A percentile compares a stretch with the other conserved stretches of the same genome.
These are phyloP conservation scores for Alviniconcha strummeri DNA, from an alignment of 2,888 invertebrate genomes.

Conservation along the genomic window DNA sequence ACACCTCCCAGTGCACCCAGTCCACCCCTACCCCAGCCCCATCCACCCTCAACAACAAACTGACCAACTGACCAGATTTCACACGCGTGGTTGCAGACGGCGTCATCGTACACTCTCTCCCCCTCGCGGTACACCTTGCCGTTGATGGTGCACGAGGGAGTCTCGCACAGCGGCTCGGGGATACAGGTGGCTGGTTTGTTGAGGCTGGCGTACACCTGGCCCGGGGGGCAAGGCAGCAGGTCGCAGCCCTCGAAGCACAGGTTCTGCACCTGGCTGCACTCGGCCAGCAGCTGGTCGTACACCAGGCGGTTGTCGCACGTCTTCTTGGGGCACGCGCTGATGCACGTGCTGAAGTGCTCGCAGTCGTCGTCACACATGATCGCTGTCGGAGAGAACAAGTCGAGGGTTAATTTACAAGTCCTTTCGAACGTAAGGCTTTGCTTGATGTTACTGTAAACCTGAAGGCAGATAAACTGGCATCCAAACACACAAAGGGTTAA, in stretches of 20 bases:
- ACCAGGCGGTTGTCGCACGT: conserved; percentile 86
- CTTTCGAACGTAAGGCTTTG: too few species aligned
- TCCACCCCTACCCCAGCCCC: background rate
- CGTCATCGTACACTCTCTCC: conserved; percentile 80
- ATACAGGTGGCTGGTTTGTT: conserved; percentile 82
- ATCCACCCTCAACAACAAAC: background rate
- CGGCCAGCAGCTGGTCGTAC: conserved; percentile 79
- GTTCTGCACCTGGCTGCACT: conserved; percentile 71
- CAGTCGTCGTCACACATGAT: conserved; percentile 92
- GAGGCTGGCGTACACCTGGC: conserved; percentile 83
- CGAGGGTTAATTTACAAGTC: background rate
- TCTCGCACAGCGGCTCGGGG: conserved; percentile 82
- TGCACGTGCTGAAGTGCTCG: conserved; percentile 86
- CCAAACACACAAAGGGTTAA: too few species aligned
- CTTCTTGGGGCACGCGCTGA: conserved; percentile 87
- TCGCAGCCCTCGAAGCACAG: conserved; percentile 81
- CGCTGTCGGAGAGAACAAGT: conserved; percentile 76
- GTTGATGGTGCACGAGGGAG: conserved; percentile 81
- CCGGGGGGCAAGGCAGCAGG: conserved; percentile 83
- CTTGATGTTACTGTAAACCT: too few species aligned
- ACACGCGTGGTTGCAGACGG: conserved; percentile 78
- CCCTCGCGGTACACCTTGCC: conserved; percentile 84
- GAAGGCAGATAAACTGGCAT: too few species aligned
- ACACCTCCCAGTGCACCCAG: too few species aligned
- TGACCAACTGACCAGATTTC: conserved; percentile 80